Evolutionary conservation across 2,113 vertebrate genomes (phyloP).

Genomic region (Daubentonia madagascariensis): DNA sequence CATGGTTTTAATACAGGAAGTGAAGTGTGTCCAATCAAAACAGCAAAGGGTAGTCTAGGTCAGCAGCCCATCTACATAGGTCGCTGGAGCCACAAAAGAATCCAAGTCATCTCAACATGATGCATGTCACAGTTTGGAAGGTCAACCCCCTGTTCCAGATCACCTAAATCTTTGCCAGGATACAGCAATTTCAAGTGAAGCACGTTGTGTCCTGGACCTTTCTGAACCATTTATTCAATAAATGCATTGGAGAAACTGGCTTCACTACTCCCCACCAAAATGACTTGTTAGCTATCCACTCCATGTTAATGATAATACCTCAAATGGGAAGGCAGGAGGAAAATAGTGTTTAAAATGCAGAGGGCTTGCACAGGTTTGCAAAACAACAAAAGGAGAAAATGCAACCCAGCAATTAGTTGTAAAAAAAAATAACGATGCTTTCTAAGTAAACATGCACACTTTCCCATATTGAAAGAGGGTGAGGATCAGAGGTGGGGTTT

Average conservation of each 20-base stretch:
- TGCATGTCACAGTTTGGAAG: conserved; percentile 56
- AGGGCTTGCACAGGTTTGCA: conserved; percentile 44
- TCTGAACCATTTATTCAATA: conserved; percentile 59
- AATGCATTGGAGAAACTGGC: conserved; percentile 47
- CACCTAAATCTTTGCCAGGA: conserved; percentile 60
- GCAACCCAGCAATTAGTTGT: conserved; percentile 48
- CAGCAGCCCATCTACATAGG: neutral
- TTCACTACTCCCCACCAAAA: neutral
- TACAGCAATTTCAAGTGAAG: conserved; percentile 64
- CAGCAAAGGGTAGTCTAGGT: neutral
- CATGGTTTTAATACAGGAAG: neutral
- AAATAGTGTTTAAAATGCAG: conserved; percentile 62
- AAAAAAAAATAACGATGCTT: conserved; percentile 49
- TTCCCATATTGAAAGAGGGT: conserved; percentile 29
- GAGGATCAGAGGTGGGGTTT: neutral
- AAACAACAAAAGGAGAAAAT: conserved; percentile 58
- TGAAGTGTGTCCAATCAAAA: neutral
- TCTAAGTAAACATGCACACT: conserved; percentile 20
- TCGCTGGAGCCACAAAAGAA: conserved; percentile 17
- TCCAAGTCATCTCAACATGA: conserved; percentile 48
- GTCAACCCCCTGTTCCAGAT: neutral
- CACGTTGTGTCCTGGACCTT: conserved; percentile 42
- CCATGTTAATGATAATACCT: neutral
- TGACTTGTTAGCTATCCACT: conserved; percentile 42
- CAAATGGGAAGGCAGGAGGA: conserved; percentile 41